phyloP scores from a whole-genome alignment of 2,888 invertebrate genomes.

The Plagodis pulveraria region DNA sequence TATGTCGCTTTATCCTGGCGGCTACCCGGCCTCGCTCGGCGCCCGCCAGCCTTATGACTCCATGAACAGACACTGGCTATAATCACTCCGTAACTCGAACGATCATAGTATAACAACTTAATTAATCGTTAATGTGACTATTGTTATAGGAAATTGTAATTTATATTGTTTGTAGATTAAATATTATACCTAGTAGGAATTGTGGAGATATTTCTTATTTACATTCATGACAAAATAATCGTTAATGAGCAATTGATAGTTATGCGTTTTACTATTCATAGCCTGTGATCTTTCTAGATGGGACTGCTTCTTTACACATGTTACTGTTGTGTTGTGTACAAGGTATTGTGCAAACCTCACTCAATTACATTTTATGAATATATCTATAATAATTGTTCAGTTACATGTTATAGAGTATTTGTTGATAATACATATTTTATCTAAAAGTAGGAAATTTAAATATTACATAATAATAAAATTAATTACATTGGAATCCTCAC shows the following conservation, averaged over 20 bases:
- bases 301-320: constrained; percentile 51
- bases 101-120: constrained; percentile 42
- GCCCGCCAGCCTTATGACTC: constrained; percentile 90
- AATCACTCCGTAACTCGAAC: constrained; percentile 40
- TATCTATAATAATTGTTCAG: constrained; percentile 14
- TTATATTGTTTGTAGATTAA: constrained; percentile 71
- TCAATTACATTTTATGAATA: constrained; percentile 8
- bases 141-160: constrained; percentile 71
- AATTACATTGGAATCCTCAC: constrained; percentile 26
- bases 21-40: constrained; percentile 86
- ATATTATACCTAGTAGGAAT: constrained; percentile 51
- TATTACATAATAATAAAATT: constrained; percentile 7
- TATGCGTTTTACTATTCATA: constrained; percentile 35
- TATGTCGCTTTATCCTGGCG: constrained; percentile 87
- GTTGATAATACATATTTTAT: constrained; percentile 26
- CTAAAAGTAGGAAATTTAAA: constrained; percentile 13
- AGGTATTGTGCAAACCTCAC: constrained; percentile 14
- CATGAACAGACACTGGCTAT: constrained; percentile 89
- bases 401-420: constrained; percentile 18
- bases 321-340: constrained; percentile 34
- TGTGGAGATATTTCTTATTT: constrained; percentile 60
- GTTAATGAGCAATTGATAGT: constrained; percentile 44
- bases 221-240: constrained; percentile 59
- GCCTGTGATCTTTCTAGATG: constrained; percentile 49
- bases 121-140: constrained; percentile 59